Conservation (phyloP, 2,113 vertebrate species). For the Dipodomys merriami region DNA sequence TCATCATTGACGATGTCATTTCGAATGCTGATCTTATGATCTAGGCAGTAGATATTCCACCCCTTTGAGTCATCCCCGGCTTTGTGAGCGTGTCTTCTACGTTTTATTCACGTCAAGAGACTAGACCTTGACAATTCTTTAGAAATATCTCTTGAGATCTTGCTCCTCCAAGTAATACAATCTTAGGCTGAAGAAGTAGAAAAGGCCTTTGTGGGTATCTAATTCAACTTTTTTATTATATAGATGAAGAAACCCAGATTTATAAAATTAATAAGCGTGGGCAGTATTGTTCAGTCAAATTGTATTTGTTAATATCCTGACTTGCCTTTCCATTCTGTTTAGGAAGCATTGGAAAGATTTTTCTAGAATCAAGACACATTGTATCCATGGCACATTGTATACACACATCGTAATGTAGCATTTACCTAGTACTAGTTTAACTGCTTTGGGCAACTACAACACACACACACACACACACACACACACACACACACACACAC, state of each 20-base stretch:
- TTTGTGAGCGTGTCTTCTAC: neutral
- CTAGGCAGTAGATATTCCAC: neutral
- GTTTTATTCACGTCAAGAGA: neutral
- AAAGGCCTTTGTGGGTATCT: neutral
- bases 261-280: neutral
- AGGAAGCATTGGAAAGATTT: conserved; percentile 4
- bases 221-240: neutral
- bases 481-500: neutral
- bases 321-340: neutral
- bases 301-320: conserved; percentile 14
- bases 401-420: neutral
- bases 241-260: neutral
- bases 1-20: neutral
- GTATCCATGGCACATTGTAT: neutral
- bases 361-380: neutral
- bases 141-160: neutral
- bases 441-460: neutral
- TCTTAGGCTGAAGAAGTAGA: neutral
- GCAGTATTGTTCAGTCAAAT: neutral
- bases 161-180: neutral
- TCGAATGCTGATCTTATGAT: neutral
- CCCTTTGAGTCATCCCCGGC: neutral
- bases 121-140: neutral
- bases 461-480: neutral
- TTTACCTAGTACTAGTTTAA: neutral